Conservation (phyloP, 2,113 vertebrate genomes). For the Pionites leucogaster region DNA sequence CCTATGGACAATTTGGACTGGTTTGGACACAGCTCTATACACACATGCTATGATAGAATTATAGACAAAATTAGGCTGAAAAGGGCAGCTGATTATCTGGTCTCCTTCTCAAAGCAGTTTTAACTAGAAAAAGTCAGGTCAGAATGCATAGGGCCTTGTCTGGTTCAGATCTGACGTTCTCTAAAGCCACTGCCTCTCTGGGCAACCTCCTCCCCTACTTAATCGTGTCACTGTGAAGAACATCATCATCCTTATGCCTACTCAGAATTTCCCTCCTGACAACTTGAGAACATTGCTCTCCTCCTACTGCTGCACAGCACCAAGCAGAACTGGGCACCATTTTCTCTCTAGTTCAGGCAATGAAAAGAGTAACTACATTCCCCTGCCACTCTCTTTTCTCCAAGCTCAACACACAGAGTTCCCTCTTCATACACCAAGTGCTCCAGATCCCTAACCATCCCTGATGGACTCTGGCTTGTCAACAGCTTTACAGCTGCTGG, state of each 20-base stretch:
- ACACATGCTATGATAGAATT: rapidly evolving
- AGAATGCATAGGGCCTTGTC: neutral
- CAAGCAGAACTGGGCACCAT: neutral
- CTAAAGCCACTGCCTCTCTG: neutral
- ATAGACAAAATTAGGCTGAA: neutral
- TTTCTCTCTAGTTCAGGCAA: neutral
- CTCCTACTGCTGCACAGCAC: neutral
- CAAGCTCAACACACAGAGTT: neutral
- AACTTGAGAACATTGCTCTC: neutral
- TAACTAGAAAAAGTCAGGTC: neutral
- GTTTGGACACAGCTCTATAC: neutral
- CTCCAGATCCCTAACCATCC: neutral
- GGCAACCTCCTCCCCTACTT: neutral
- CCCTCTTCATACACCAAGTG: no score
- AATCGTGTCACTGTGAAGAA: neutral
- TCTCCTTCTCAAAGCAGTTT: neutral
- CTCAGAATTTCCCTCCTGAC: neutral
- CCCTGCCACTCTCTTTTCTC: neutral
- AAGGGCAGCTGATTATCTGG: neutral
- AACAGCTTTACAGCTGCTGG: neutral
- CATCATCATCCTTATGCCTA: rapidly evolving
- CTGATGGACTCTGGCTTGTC: neutral
- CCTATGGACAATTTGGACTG: neutral
- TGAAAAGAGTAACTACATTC: neutral
- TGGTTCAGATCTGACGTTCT: neutral